These are phyloP conservation scores for Vultur gryphus DNA, from an alignment of 2,797 vertebrate genomes.

Conservation along the genomic window DNA sequence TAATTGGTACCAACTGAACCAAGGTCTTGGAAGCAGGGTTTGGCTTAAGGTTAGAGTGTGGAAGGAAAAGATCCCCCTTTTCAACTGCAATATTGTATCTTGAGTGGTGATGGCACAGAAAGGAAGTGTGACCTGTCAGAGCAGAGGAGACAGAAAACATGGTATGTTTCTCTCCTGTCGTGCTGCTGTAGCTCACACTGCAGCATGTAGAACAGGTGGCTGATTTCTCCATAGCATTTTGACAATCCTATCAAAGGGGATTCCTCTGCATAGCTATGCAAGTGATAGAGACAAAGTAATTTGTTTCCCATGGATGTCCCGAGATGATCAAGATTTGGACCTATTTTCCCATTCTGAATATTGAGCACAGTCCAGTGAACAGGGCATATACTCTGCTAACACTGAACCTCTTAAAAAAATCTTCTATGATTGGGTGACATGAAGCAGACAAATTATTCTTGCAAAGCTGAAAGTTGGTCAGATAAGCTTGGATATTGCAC, in stretches of 20 bases:
- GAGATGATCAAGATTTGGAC: background rate
- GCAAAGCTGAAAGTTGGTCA: background rate
- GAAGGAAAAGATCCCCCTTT: background rate
- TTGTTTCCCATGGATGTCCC: background rate
- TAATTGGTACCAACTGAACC: background rate
- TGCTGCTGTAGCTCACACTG: background rate
- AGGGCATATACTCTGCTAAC: background rate
- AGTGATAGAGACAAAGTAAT: background rate
- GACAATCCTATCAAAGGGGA: background rate
- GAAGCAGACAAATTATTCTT: background rate
- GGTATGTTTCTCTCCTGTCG: background rate
- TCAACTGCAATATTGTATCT: background rate
- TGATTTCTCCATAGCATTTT: background rate
- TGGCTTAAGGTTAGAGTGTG: background rate
- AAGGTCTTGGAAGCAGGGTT: background rate
- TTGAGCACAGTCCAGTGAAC: background rate
- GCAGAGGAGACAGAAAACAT: background rate
- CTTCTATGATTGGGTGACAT: background rate
- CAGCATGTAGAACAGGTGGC: background rate
- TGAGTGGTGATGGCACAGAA: background rate
- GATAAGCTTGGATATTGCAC: background rate
- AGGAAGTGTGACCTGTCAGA: background rate
- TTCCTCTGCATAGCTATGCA: background rate
- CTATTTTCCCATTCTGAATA: background rate
- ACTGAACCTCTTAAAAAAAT: background rate